These are phyloP conservation scores for Metopolophium dirhodum DNA, from an alignment of 1,140 invertebrate genomes.

Conservation along the genomic window DNA sequence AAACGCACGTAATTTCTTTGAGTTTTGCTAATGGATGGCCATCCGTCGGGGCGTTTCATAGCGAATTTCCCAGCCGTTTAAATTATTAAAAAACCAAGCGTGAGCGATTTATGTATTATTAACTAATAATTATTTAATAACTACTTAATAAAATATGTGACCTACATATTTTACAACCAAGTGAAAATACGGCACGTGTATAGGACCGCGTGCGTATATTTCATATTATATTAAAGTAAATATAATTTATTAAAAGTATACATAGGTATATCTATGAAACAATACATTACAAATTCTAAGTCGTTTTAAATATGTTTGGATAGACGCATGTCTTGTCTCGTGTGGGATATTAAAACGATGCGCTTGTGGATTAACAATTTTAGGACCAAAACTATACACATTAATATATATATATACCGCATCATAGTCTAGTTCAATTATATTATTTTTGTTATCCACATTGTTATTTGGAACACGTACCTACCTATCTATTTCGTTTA, in stretches of 20 bases:
- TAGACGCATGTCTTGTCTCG: neutral
- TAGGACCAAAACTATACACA: neutral
- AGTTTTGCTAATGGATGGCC: neutral
- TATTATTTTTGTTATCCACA: neutral
- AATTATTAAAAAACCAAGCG: neutral
- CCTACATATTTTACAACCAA: neutral
- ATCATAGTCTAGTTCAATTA: neutral
- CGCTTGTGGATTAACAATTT: neutral
- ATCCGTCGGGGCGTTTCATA: neutral
- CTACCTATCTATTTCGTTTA: neutral
- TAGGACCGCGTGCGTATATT: too few relatives aligned
- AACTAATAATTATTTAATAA: neutral
- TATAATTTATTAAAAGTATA: neutral
- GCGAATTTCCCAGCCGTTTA: neutral
- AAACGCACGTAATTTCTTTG: neutral
- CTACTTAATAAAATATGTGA: neutral
- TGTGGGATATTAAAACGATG: neutral
- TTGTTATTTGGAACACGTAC: neutral
- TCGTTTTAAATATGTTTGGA: neutral
- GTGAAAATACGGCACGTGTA: neutral
- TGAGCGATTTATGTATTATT: neutral
- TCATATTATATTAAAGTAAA: neutral
- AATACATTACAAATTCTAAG: too few relatives aligned
- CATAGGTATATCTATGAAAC: too few relatives aligned
- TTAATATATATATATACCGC: neutral